Percentiles rank a stretch among this genome's conserved stretches.
Evolutionary conservation across 2,113 vertebrate species (phyloP).

Genomic region (Pteropus alecto): DNA sequence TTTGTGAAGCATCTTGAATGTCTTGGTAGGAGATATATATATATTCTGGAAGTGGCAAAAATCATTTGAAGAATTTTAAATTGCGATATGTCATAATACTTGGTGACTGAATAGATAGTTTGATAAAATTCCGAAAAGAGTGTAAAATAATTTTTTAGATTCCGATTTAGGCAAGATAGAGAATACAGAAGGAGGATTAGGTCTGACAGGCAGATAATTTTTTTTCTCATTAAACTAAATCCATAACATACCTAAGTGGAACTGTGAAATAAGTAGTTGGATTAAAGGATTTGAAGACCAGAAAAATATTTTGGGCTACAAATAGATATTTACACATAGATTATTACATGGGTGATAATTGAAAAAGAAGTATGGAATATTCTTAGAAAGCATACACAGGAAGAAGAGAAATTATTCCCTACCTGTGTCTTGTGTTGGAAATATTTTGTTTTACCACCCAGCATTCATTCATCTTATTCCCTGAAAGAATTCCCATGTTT

Average conservation of each 20-base stretch:
- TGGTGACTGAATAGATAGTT: not conserved
- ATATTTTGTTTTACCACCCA: not conserved
- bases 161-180: not conserved
- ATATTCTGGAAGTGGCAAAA: not conserved
- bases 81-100: not conserved
- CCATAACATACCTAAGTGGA: not conserved
- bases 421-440: not conserved
- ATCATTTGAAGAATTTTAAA: not conserved
- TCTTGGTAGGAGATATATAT: not conserved
- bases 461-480: not conserved
- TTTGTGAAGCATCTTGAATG: not conserved
- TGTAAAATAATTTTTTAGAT: not conserved
- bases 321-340: not conserved
- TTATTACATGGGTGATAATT: not conserved
- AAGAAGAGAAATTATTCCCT: not conserved
- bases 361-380: not conserved
- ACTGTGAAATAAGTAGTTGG: not conserved
- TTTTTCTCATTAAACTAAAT: slow-evolving; percentile 18
- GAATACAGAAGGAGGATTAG: not conserved
- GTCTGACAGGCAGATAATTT: not conserved
- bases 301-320: not conserved
- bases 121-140: not conserved
- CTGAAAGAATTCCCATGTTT: not conserved
- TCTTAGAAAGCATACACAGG: not conserved
- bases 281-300: not conserved